Base-by-base conservation (phyloP, 2,797 vertebrate genomes). In the Enteromius fasciolatus region DNA sequence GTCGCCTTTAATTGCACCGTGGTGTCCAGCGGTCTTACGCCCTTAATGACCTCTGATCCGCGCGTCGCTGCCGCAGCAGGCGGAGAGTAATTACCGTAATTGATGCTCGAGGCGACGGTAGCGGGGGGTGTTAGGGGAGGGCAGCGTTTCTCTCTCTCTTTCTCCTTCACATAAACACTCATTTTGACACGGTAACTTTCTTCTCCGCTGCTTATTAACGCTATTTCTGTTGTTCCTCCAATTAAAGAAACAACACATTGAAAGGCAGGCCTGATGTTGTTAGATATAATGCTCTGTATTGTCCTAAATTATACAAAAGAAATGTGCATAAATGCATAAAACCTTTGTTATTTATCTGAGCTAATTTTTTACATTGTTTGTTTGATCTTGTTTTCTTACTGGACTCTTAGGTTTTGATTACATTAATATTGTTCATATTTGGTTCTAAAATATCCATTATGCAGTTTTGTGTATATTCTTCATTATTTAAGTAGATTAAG, bases 41-140 rank as follows among this genome's bases (percentile, higher is more conserved):
- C 86, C 86, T 87, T 86, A 87, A 91, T 94, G 95, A 96, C 95
- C 95, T 95, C 94, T 96, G 95, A 95, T 95, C 95, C 92, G 90
- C 86, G 67, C 94, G 94, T 90, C 92, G 93, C 87, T 89, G 87
- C 90, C 90, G 93, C 92, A 94, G 89, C 92, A 94, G 83, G 80
- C 86, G 82, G 82, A 87, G 82, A 88, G 87, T 87, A 88, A 88
- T 88, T 88, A 87, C 86, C 84, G 87, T 82, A 87, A 88, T 88
- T 83, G 84, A 86, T 87, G 86, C 82, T 87, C 84, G 84, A 83
- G 84, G 86, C 84, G 76, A 84, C 82, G 82, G 86, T 36, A 69
- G 78, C 52, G 66, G 83, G 80, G 80, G 33, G 52, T 18, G 20
- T 31, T 8, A 0, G 14, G 44, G 14, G 44, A 67, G 76, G 54